A percentile compares a stretch with the other conserved stretches of the same genome.
Conservation (phyloP, 2,888 invertebrate genomes). For the Drosophila paramelanica region DNA sequence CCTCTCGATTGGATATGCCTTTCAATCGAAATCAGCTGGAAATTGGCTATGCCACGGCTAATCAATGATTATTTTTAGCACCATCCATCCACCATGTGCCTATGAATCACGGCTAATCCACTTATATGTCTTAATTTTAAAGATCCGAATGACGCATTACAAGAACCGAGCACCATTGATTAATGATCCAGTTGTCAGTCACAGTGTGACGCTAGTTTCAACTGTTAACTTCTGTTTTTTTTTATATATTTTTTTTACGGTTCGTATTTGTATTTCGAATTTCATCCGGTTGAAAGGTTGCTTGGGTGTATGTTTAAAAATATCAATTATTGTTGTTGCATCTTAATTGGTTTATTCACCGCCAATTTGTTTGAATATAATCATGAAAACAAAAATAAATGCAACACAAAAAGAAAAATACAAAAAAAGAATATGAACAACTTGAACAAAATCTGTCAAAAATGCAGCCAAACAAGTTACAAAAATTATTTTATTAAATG, state of each 20-base stretch:
- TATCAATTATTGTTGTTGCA: slow-evolving; percentile 44
- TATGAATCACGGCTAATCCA: slow-evolving; percentile 45
- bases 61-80: slow-evolving; percentile 23
- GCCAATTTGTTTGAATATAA: slow-evolving; percentile 39
- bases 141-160: slow-evolving; percentile 36
- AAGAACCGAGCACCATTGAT: slow-evolving; percentile 38
- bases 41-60: slow-evolving; percentile 19
- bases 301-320: slow-evolving; percentile 21
- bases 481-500: slow-evolving; percentile 12
- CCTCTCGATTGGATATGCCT: slow-evolving; percentile 1
- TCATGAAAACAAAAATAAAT: slow-evolving; percentile 13
- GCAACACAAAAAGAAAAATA: not conserved
- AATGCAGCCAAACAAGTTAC: slow-evolving; percentile 21
- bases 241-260: slow-evolving; percentile 1
- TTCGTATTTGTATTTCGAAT: not conserved
- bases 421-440: not conserved
- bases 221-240: slow-evolving; percentile 3
- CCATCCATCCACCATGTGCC: slow-evolving; percentile 1
- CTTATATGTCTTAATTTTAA: slow-evolving; percentile 6
- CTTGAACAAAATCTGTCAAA: slow-evolving; percentile 16
- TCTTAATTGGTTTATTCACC: slow-evolving; percentile 75
- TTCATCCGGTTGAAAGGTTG: slow-evolving; percentile 70
- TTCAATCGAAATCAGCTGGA: slow-evolving; percentile 15
- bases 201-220: slow-evolving; percentile 1
- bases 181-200: slow-evolving; percentile 51